These are phyloP conservation scores for Lithosia quadra DNA, from an alignment of 2,888 invertebrate species.

Conservation along the genomic window DNA sequence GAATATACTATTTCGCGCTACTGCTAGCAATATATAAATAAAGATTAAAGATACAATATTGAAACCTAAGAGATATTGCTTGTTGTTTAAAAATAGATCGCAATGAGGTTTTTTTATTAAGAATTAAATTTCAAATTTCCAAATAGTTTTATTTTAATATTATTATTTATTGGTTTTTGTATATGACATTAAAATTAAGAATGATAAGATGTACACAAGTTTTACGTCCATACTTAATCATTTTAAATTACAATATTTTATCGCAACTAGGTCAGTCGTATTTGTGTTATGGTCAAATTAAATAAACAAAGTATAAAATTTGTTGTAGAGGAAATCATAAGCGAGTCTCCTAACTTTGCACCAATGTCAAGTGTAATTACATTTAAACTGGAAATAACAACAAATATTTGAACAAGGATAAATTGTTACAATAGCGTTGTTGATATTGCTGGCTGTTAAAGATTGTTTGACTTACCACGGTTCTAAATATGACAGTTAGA, in stretches of 20 bases:
- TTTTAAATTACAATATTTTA: not conserved
- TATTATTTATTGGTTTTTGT: not conserved
- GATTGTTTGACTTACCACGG: not conserved
- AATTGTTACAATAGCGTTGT: not conserved
- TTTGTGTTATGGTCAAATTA: not conserved
- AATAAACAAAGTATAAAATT: constrained; percentile 2
- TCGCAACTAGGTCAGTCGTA: constrained; percentile 1
- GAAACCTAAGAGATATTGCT: not conserved
- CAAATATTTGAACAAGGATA: not conserved
- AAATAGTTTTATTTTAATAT: not conserved
- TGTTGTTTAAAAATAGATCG: not conserved
- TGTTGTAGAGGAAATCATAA: not conserved
- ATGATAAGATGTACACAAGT: not conserved
- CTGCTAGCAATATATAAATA: not conserved
- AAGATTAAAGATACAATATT: not conserved
- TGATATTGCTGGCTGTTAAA: not conserved
- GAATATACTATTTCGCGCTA: not conserved
- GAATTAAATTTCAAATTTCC: not conserved
- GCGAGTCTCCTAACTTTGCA: not conserved
- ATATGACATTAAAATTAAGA: not conserved
- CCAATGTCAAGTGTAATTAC: constrained; percentile 1
- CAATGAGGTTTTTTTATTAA: not conserved
- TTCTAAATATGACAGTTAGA: too few species aligned
- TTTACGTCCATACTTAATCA: not conserved
- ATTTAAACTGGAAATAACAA: not conserved